Evolutionary conservation across 2,888 invertebrate species (phyloP).

Genomic region (Lasius fuliginosus): DNA sequence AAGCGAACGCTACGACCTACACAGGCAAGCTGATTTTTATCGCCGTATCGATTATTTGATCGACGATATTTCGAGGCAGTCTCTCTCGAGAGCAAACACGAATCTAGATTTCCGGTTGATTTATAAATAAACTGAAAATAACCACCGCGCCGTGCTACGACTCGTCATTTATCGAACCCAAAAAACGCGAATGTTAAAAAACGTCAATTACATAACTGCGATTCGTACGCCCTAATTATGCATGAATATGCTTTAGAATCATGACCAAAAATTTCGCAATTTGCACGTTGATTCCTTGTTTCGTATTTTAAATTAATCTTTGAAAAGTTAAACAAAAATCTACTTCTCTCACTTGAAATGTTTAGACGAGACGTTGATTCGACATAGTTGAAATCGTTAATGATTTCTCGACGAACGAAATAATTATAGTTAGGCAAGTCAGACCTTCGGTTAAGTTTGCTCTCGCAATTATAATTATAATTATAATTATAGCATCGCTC

Average conservation of each 20-base stretch:
- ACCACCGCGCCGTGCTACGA: slow-evolving; percentile 26
- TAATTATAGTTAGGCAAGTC: slow-evolving; percentile 42
- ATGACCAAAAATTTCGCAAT: slow-evolving; percentile 20
- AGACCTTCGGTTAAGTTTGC: slow-evolving; percentile 28
- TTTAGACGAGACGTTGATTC: slow-evolving; percentile 23
- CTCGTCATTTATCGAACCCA: slow-evolving; percentile 9
- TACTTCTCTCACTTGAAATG: slow-evolving; percentile 10
- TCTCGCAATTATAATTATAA: slow-evolving; percentile 14
- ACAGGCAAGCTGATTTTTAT: slow-evolving; percentile 38
- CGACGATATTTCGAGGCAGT: slow-evolving; percentile 26
- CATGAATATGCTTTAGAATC: slow-evolving; percentile 3
- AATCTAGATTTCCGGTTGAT: slow-evolving; percentile 44
- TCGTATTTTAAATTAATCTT: slow-evolving; percentile 15
- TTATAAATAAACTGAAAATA: slow-evolving; percentile 49
- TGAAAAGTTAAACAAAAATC: slow-evolving; percentile 15
- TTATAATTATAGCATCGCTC: slow-evolving; percentile 1
- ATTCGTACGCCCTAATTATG: slow-evolving; percentile 3
- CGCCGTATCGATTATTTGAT: slow-evolving; percentile 26
- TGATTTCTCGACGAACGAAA: slow-evolving; percentile 35
- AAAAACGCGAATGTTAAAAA: slow-evolving; percentile 36
- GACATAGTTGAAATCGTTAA: slow-evolving; percentile 37
- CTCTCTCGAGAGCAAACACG: slow-evolving; percentile 26
- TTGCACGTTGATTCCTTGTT: neutral
- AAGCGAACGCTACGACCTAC: slow-evolving; percentile 42
- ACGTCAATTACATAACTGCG: slow-evolving; percentile 31